Conservation (phyloP, 2,888 invertebrate species). For the Hoplodrina blanda region DNA sequence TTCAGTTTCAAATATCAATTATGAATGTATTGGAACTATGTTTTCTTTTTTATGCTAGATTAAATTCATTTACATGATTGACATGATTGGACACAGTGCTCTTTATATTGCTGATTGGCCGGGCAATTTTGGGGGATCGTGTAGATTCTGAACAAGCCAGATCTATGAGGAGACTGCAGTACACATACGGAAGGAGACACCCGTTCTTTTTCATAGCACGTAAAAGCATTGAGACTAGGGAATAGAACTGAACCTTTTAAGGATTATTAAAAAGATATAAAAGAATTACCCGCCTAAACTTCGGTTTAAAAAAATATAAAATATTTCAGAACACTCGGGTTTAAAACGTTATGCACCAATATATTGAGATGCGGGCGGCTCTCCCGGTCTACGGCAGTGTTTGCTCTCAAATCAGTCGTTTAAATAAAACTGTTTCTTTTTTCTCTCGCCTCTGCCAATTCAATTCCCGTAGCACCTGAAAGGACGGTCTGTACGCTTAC, state of each 20-base stretch:
- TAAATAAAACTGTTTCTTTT: conserved; percentile 87
- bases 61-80: too few species aligned
- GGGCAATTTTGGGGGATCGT: neutral
- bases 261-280: neutral
- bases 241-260: neutral
- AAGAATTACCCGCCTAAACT: conserved; percentile 3
- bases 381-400: conserved; percentile 75
- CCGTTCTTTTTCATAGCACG: too few species aligned
- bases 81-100: neutral
- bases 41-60: too few species aligned
- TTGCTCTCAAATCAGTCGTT: conserved; percentile 88
- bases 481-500: conserved; percentile 80
- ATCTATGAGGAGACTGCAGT: too few species aligned
- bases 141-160: too few species aligned
- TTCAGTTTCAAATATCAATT: neutral
- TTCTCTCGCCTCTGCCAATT: conserved; percentile 79
- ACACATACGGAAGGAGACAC: too few species aligned
- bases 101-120: too few species aligned
- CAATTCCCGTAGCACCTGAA: conserved; percentile 79
- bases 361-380: conserved; percentile 79
- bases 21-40: neutral
- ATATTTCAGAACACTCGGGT: conserved; percentile 43
- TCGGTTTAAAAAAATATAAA: conserved; percentile 29
- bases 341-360: conserved; percentile 62
- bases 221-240: neutral